Conservation (phyloP, 2,113 vertebrate species). For the Coreoperca whiteheadi region DNA sequence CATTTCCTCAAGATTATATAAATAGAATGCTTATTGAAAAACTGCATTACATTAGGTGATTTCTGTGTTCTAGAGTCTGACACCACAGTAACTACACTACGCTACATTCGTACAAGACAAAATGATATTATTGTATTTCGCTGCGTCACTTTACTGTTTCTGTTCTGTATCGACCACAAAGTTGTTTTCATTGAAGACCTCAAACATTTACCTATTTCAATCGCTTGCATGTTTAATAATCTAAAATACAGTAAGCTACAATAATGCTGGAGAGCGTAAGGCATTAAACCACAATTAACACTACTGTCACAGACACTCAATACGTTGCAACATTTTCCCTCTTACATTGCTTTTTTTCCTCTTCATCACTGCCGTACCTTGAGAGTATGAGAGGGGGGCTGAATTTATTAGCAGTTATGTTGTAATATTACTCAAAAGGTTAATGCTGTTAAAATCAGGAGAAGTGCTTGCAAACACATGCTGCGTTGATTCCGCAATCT, state of each 20-base stretch:
- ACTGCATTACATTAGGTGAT: too few relatives aligned
- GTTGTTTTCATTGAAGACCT: too few relatives aligned
- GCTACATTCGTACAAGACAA: too few relatives aligned
- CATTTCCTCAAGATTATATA: background rate
- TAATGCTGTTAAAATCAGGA: background rate
- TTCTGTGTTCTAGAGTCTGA: too few relatives aligned
- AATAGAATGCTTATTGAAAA: background rate
- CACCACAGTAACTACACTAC: too few relatives aligned
- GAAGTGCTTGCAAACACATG: background rate
- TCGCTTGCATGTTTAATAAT: too few relatives aligned
- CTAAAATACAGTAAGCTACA: background rate
- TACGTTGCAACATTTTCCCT: background rate
- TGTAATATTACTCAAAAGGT: background rate
- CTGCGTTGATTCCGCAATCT: too few relatives aligned
- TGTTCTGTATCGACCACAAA: too few relatives aligned
- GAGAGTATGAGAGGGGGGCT: background rate
- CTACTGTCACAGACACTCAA: background rate
- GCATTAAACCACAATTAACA: background rate
- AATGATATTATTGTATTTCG: too few relatives aligned
- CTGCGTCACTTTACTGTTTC: too few relatives aligned
- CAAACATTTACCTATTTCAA: too few relatives aligned
- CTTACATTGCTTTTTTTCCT: background rate
- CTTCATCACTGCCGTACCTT: background rate
- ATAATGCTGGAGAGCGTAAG: background rate
- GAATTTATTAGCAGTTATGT: background rate